Evolutionary conservation across 2,113 vertebrate species (phyloP).

Genomic region (Alexandromys fortis): DNA sequence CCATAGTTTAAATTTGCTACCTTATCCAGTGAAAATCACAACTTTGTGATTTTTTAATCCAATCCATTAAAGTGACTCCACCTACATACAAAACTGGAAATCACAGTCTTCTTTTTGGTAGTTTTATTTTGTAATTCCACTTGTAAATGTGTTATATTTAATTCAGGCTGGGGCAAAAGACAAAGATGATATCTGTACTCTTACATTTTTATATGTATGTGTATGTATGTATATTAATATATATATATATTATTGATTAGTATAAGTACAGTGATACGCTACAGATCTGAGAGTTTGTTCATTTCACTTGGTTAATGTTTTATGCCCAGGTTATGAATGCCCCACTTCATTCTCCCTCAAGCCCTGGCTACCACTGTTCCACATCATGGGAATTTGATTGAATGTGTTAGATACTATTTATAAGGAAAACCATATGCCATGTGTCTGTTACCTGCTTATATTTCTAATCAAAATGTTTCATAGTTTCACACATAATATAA

Average conservation of each 20-base stretch:
- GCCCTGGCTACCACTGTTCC: too few relatives aligned
- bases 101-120: neutral
- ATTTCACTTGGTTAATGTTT: neutral
- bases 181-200: too few relatives aligned
- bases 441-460: neutral
- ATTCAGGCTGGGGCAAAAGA: neutral
- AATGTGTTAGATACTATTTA: neutral
- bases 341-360: neutral
- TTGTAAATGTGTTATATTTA: neutral
- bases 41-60: slow-evolving; percentile 23
- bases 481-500: neutral
- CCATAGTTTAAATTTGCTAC: neutral
- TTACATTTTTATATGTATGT: neutral
- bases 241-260: neutral
- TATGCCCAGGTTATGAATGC: neutral
- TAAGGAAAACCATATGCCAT: neutral
- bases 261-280: neutral
- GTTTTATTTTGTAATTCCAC: neutral
- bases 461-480: neutral
- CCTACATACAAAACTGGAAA: neutral
- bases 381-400: neutral
- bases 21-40: neutral
- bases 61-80: neutral
- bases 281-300: neutral
- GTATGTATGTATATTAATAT: neutral